phyloP scores from a whole-genome alignment of 2,888 invertebrate genomes.

The Parapristionchus giblindavisi region DNA sequence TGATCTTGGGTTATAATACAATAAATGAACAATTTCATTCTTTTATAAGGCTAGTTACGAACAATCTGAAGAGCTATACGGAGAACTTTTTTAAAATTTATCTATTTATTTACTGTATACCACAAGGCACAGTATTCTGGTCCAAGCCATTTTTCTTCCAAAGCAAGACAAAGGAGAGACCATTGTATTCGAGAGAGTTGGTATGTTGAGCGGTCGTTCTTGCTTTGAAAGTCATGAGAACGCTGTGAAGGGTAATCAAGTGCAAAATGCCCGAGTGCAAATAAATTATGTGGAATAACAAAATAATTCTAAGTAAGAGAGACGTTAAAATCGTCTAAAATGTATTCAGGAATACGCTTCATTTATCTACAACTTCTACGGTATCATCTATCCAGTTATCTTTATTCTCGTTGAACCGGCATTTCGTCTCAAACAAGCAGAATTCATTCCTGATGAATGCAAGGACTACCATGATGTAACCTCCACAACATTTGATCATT shows the following conservation, averaged over 20 bases:
- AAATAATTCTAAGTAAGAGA: no score
- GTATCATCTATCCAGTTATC: conserved; percentile 11
- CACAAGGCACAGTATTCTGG: no score
- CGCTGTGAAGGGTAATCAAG: not conserved
- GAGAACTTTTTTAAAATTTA: no score
- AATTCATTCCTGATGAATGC: not conserved
- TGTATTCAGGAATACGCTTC: conserved; percentile 13
- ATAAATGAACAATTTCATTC: no score
- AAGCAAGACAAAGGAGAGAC: no score
- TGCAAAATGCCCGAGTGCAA: not conserved
- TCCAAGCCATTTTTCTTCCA: no score
- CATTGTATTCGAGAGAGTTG: not conserved
- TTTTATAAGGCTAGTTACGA: no score
- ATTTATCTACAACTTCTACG: conserved; percentile 19
- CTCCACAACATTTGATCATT: no score
- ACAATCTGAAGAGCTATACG: no score
- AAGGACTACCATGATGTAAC: no score
- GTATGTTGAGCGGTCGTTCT: not conserved
- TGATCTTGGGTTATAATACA: no score
- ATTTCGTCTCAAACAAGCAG: not conserved
- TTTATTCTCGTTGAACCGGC: conserved; percentile 12
- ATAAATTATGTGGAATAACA: not conserved
- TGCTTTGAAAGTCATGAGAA: not conserved
- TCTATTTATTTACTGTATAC: no score
- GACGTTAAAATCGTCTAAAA: not conserved